Conservation (phyloP, 1,140 invertebrate genomes). For the Rhyacophila brunnea region DNA sequence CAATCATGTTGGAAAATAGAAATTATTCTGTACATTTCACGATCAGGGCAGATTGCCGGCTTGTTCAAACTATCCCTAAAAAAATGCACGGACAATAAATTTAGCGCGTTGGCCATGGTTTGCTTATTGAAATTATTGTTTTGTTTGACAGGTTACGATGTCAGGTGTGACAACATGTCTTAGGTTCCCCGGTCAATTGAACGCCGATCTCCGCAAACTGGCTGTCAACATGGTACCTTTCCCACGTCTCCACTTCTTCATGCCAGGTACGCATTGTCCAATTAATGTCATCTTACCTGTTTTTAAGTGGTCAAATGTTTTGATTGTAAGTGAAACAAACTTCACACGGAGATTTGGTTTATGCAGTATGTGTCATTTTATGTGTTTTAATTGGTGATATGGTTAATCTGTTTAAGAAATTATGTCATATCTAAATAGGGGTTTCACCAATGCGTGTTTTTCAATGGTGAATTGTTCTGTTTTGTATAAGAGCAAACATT, state of each 20-base stretch:
- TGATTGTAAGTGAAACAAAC: not conserved
- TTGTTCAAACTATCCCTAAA: no score
- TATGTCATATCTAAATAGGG: no score
- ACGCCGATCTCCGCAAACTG: conserved; percentile 85
- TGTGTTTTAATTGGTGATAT: not conserved
- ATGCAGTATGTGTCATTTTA: not conserved
- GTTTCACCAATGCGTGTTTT: not conserved
- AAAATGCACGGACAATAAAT: no score
- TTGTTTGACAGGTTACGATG: conserved; percentile 59
- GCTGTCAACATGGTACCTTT: conserved; percentile 91
- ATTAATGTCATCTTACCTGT: not conserved
- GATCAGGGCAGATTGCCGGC: no score
- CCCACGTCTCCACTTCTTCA: conserved; percentile 85
- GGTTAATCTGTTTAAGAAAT: not conserved
- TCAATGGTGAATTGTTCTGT: no score
- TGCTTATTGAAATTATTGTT: no score
- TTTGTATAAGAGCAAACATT: no score
- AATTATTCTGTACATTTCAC: no score
- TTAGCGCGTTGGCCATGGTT: no score
- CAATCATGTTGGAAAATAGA: no score
- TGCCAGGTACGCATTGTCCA: conserved; percentile 63
- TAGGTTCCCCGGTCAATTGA: conserved; percentile 76
- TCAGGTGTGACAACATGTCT: conserved; percentile 84
- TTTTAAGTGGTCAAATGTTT: not conserved
- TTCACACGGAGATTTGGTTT: not conserved